Evolutionary conservation across 2,888 invertebrate genomes (phyloP), one percentile per base, ranked within the genome.

Genomic region (Microctonus aethiopoides): DNA sequence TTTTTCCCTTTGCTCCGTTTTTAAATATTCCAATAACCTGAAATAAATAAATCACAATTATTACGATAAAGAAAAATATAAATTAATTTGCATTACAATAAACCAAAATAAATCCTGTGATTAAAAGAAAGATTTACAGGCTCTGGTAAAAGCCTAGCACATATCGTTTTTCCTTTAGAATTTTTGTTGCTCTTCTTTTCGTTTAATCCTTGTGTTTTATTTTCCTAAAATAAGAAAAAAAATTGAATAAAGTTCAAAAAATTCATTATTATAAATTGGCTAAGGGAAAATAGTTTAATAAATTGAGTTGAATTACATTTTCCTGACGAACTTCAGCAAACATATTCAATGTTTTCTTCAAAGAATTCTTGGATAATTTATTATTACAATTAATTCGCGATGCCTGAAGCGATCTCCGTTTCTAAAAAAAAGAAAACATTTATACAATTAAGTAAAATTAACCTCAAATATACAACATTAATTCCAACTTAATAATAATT

Each of bases 301-400:
- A 39, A 63, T 22, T 11, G 1, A 46, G 2, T 39, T 20, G 9
- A 71, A 11, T 73, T 72, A 75, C 75, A 68, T 70, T 71, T n/a
- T 71, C 67, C 29, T 65, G 69, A 60, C 75, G 67, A n/a, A 61
- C 57, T 46, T 74, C 71, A n/a, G 75, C 73, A 57, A 75, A 75
- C n/a, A 71, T 63, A 32, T 24, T 52, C 61, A 74, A 57, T 10
- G 68, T 64, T 64, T 57, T 64, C 34, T 20, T 39, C 36, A 67
- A 32, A 6, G 68, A 56, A 56, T 54, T 68, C 11, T 68, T 62
- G 5, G 64, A 9, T 9, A 24, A 4, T 36, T 54, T 39, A 5
- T 41, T 29, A 1, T 41, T 41, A 1, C 7, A 29, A 34, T 24
- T 29, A 1, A 13, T 26, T 13, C 52, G 13, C 16, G 11, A 32